Conservation (phyloP, 35 echinoderm and acorn worm genomes). For the Eucidaris tribuloides region DNA sequence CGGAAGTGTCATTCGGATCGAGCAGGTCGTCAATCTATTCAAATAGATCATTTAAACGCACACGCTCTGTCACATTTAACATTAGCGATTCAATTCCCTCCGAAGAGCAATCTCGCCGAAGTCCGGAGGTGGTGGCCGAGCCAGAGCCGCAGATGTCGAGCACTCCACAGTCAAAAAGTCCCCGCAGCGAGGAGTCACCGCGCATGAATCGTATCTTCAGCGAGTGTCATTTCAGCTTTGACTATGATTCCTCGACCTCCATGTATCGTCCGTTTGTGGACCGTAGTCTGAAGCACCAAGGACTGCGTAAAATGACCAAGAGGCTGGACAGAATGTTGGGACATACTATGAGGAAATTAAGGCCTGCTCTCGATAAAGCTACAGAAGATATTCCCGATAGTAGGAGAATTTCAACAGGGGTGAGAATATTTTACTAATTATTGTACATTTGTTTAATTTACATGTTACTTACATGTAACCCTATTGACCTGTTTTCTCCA, state of each 20-base stretch:
- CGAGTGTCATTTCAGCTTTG: constrained; percentile 93
- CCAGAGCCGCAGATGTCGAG: constrained; percentile 9
- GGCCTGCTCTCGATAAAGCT: constrained; percentile 47
- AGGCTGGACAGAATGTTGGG: constrained; percentile 73
- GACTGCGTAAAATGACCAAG: constrained; percentile 73
- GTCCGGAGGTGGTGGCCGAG: not conserved
- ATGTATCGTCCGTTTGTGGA: constrained; percentile 97
- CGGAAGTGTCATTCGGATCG: constrained; percentile 12
- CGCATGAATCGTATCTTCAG: constrained; percentile 70
- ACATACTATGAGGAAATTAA: constrained; percentile 59
- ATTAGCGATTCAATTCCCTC: not conserved
- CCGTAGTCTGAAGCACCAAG: constrained; percentile 76
- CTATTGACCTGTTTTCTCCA: not conserved
- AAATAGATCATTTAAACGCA: not conserved
- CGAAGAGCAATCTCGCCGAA: not conserved
- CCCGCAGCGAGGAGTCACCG: constrained; percentile 44
- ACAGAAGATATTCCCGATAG: not conserved
- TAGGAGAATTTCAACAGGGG: constrained; percentile 28
- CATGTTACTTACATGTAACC: not conserved
- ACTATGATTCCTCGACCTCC: constrained; percentile 68
- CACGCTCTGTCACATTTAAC: constrained; percentile 43
- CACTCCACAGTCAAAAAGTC: constrained; percentile 43
- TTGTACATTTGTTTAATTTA: not conserved
- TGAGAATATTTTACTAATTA: no score
- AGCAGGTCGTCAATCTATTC: not conserved